Evolutionary conservation across 1,140 invertebrate species (phyloP).

Genomic region (Teleogryllus occipitalis): DNA sequence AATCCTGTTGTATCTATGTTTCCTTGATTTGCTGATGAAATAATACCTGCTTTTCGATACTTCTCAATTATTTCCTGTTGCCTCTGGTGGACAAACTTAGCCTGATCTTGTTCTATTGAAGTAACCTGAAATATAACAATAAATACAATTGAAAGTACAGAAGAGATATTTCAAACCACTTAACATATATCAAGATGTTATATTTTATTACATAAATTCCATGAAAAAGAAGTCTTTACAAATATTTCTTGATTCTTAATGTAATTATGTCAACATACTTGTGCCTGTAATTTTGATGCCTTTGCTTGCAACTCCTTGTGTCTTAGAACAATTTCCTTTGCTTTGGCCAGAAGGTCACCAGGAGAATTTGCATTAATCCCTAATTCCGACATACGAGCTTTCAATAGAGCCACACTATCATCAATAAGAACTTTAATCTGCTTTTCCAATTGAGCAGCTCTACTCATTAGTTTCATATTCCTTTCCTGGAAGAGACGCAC

Average conservation of each 20-base stretch:
- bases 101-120: constrained; percentile 60
- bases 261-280: constrained; percentile 46
- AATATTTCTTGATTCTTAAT: background rate
- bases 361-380: constrained; percentile 76
- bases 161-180: too few species aligned
- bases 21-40: constrained; percentile 36
- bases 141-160: background rate
- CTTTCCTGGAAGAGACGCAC: constrained; percentile 49
- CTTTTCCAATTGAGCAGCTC: constrained; percentile 78
- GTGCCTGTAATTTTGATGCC: constrained; percentile 68
- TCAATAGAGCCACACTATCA: constrained; percentile 82
- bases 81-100: constrained; percentile 52
- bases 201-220: too few species aligned
- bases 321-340: constrained; percentile 83
- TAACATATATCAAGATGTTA: too few species aligned
- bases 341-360: constrained; percentile 76
- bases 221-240: too few species aligned
- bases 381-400: constrained; percentile 82
- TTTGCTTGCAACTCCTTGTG: constrained; percentile 86
- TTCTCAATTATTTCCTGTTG: constrained; percentile 61
- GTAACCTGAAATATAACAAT: constrained; percentile 20
- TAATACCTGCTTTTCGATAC: constrained; percentile 37
- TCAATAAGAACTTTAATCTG: constrained; percentile 84
- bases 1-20: constrained; percentile 52
- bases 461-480: constrained; percentile 67